Percentiles rank a stretch among this genome's conserved stretches.
phyloP scores from a whole-genome alignment of 2,113 vertebrate species.

The Scatophagus argus region DNA sequence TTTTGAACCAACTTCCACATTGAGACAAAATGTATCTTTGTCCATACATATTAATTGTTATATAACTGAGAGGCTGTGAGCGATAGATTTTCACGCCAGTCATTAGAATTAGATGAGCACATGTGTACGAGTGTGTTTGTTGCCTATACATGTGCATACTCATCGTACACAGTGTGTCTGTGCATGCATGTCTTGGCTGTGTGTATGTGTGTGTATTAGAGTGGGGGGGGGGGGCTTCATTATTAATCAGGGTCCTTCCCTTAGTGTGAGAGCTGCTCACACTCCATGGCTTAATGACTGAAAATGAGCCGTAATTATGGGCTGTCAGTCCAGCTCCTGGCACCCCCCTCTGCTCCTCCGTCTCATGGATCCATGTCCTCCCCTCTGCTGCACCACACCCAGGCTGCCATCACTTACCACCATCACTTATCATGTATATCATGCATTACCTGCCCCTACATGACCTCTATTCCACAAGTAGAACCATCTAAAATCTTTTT shows the following conservation, averaged over 20 bases:
- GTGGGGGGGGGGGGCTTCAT: slow-evolving; percentile 68
- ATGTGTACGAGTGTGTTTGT: slow-evolving; percentile 15
- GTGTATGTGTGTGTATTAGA: slow-evolving; percentile 48
- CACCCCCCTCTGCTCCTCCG: slow-evolving; percentile 75
- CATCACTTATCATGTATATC: slow-evolving; percentile 46
- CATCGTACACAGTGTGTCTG: slow-evolving; percentile 43
- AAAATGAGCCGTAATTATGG: slow-evolving; percentile 85
- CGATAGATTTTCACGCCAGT: slow-evolving; percentile 14
- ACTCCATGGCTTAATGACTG: slow-evolving; percentile 83
- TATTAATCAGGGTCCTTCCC: slow-evolving; percentile 81
- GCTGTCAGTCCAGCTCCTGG: slow-evolving; percentile 81
- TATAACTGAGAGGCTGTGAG: slow-evolving; percentile 2
- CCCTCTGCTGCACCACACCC: slow-evolving; percentile 69
- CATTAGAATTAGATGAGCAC: slow-evolving; percentile 35
- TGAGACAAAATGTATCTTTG: slow-evolving; percentile 19
- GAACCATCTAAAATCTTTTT: slow-evolving; percentile 2
- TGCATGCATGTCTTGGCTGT: slow-evolving; percentile 32
- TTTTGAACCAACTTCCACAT: slow-evolving; percentile 12
- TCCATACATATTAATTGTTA: slow-evolving; percentile 18
- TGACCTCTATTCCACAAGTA: background rate
- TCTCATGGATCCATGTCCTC: slow-evolving; percentile 76
- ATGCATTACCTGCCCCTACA: slow-evolving; percentile 17
- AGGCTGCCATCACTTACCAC: slow-evolving; percentile 64
- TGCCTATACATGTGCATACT: slow-evolving; percentile 30
- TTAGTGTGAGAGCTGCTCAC: slow-evolving; percentile 76